phyloP scores from a whole-genome alignment of 2,888 invertebrate genomes.

The Galerucella nymphaeae region DNA sequence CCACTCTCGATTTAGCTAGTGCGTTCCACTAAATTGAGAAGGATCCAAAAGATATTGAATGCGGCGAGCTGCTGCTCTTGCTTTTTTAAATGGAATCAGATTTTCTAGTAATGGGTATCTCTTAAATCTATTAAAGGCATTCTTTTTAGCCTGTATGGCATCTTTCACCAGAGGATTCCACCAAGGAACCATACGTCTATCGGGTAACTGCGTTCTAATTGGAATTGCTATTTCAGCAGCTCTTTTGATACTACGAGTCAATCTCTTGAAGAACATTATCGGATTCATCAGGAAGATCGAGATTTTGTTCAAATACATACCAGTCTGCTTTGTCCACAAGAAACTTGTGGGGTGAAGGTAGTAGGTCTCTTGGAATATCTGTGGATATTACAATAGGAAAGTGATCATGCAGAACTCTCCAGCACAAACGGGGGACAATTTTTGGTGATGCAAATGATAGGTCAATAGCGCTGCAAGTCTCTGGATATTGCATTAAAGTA shows the following conservation, averaged over 20 bases:
- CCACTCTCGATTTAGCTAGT: too few species aligned
- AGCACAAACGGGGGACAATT: too few species aligned
- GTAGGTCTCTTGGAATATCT: background rate
- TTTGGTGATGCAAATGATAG: too few species aligned
- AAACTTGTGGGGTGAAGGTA: background rate
- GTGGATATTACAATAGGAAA: background rate
- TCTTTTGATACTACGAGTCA: background rate
- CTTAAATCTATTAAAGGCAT: background rate
- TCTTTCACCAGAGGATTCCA: background rate
- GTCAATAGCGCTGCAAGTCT: background rate
- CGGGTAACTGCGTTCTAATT: constrained; percentile 3
- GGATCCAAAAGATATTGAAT: too few species aligned
- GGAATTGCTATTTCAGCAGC: constrained; percentile 26
- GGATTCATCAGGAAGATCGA: background rate
- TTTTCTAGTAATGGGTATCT: background rate
- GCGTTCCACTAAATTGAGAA: too few species aligned
- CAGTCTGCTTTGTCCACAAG: too few species aligned
- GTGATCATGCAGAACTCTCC: too few species aligned
- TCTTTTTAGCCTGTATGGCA: background rate
- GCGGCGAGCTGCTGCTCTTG: too few species aligned
- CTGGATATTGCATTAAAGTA: background rate
- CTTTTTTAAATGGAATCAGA: too few species aligned
- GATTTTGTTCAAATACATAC: background rate
- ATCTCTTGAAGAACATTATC: background rate
- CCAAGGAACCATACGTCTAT: background rate